Evolutionary conservation across 2,113 vertebrate genomes (phyloP).

Genomic region (Trematomus loennbergii): DNA sequence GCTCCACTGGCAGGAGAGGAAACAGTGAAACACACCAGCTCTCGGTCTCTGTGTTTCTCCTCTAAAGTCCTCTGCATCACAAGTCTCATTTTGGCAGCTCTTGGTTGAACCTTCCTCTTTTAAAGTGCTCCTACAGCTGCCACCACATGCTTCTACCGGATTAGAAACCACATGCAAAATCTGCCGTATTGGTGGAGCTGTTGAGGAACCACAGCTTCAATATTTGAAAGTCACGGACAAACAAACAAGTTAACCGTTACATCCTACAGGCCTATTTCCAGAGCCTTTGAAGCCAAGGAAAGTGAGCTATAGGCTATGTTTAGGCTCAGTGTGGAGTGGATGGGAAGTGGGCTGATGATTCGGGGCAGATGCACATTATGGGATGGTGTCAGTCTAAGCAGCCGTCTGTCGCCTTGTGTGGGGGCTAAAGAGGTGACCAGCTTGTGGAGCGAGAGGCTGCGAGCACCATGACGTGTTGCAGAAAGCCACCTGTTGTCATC

Average conservation of each 20-base stretch:
- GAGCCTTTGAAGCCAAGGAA: conserved; percentile 66
- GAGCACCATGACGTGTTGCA: conserved; percentile 30
- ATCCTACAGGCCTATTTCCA: conserved; percentile 49
- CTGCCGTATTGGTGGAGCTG: neutral
- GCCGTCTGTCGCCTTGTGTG: conserved; percentile 63
- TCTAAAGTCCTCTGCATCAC: conserved; percentile 19
- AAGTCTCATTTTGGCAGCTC: conserved; percentile 26
- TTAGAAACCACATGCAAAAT: conserved; percentile 2
- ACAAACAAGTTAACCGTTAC: conserved; percentile 50
- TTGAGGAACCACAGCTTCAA: conserved; percentile 21
- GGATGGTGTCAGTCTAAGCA: conserved; percentile 62
- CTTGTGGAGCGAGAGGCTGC: conserved; percentile 37
- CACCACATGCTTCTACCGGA: conserved; percentile 11
- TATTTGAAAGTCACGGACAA: conserved; percentile 59
- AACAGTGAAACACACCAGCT: conserved; percentile 29
- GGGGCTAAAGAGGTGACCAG: conserved; percentile 57
- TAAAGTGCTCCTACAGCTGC: conserved; percentile 22
- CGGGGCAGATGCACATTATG: conserved; percentile 70
- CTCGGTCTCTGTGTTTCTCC: conserved; percentile 27
- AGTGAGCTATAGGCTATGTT: conserved; percentile 63
- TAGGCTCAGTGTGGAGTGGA: conserved; percentile 58
- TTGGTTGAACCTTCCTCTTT: conserved; percentile 20
- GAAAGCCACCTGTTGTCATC: conserved; percentile 69
- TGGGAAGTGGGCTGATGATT: conserved; percentile 66
- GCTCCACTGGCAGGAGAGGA: conserved; percentile 21